Conservation (phyloP, 2,113 vertebrate species). For the Pavo muticus region DNA sequence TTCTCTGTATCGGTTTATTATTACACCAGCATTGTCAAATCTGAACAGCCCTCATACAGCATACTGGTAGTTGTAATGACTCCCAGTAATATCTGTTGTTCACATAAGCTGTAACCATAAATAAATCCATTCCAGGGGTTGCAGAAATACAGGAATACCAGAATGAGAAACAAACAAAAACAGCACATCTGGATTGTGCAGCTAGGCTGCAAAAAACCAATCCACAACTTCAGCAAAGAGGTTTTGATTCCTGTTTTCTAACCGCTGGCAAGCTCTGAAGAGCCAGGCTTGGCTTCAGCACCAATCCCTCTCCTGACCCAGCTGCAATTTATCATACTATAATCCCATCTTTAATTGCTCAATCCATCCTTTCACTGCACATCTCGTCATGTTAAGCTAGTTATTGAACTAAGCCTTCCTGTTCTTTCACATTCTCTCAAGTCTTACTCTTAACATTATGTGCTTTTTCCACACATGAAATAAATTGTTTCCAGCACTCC, state of each 20-base stretch:
- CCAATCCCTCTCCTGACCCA: background rate
- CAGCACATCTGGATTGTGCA: rapidly evolving
- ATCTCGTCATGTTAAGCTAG: background rate
- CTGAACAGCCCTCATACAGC: rapidly evolving
- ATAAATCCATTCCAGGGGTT: background rate
- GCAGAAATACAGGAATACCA: background rate
- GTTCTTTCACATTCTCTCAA: background rate
- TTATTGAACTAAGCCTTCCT: background rate
- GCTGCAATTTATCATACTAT: background rate
- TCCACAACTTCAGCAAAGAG: background rate
- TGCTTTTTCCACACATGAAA: background rate
- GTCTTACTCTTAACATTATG: background rate
- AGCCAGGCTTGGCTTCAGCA: background rate
- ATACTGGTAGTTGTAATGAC: rapidly evolving
- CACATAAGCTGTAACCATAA: rapidly evolving
- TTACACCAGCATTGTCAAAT: background rate
- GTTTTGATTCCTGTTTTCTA: rapidly evolving
- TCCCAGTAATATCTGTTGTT: rapidly evolving
- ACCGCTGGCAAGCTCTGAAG: background rate
- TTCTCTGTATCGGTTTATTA: background rate
- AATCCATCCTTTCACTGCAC: background rate
- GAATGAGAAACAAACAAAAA: background rate
- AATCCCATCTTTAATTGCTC: slow-evolving; percentile 14
- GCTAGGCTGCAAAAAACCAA: background rate
- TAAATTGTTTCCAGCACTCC: background rate